Evolutionary conservation across 2,888 invertebrate genomes (phyloP), one percentile per base, ranked within the genome.

Genomic region (Luffia ferchaultella): DNA sequence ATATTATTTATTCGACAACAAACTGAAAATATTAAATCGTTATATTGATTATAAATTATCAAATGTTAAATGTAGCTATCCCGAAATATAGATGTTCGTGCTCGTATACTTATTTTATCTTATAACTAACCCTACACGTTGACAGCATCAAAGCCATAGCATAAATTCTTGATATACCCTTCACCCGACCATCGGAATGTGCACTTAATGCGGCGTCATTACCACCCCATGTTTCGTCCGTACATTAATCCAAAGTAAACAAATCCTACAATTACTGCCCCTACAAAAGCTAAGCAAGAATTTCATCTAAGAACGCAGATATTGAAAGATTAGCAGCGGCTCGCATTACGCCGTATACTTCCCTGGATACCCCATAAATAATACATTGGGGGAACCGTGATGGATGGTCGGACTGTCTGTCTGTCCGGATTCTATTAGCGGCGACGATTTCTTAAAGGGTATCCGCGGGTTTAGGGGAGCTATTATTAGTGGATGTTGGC

Each of bases 311-410:
- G 75, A 79, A 76, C 77, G 77, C 73, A 79, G 82, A 83, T 82
- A 83, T 82, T 80, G 82, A 80, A 82, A 80, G 82, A 82, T 83
- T 82, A 83, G 78, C 79, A 72, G 70, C 70, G 72, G 76, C 76
- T 73, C 64, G 68, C 42, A 41, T 48, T 48, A 48, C 48, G 5
- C 41, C 17, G 42, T 40, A 47, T 41, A 17, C 48, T 16, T 48
- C 48, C 48, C 48, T 41, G 42, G 41, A 18, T 42, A n/a, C 74
- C 75, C 80, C 68, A 80, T 82, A 82, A 82, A 82, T 82, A 82
- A 82, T 80, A 80, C 80, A 82, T 80, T 65, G 78, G 68, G 67
- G 70, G 73, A 58, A 60, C 58, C 46, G 75, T 83, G 82, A 83
- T 83, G 78, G 82, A 83, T 83, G 68, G 77, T 73, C 70, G 76